These are phyloP conservation scores for Acanthisitta chloris DNA, from an alignment of 2,113 vertebrate genomes.

Conservation along the genomic window DNA sequence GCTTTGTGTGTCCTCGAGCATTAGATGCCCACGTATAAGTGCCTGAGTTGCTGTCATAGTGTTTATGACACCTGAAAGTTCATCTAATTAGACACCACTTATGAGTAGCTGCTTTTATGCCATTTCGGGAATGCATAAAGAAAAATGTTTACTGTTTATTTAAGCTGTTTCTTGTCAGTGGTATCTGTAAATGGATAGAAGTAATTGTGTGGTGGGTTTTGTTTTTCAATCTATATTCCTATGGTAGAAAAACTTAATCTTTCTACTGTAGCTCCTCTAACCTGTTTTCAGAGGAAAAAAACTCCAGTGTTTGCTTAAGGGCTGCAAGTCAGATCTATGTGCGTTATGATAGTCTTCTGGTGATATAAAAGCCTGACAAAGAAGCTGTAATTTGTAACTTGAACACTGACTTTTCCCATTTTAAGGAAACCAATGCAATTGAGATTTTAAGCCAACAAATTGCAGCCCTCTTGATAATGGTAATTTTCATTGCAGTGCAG, in stretches of 20 bases:
- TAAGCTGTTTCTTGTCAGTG: neutral
- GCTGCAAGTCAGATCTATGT: neutral
- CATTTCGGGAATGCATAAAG: neutral
- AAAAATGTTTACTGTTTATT: neutral
- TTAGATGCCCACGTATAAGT: neutral
- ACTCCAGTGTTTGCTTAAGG: neutral
- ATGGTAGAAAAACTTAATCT: neutral
- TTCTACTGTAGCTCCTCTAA: neutral
- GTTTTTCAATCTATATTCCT: neutral
- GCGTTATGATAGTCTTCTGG: neutral
- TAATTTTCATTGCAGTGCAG: slow-evolving; percentile 9
- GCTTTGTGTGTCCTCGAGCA: neutral
- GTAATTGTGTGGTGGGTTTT: neutral
- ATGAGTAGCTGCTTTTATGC: neutral
- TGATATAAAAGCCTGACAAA: neutral
- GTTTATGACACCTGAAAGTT: neutral
- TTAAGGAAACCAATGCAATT: neutral
- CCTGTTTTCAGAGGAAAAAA: neutral
- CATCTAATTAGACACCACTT: neutral
- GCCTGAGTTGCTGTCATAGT: neutral
- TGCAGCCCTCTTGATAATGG: neutral
- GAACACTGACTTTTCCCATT: neutral
- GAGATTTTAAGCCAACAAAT: neutral
- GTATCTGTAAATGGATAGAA: neutral
- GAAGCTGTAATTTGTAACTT: neutral